Evolutionary conservation across 2,797 vertebrate species (phyloP), one percentile per base, ranked within the genome.

Genomic region (Halcyon leucocephala): DNA sequence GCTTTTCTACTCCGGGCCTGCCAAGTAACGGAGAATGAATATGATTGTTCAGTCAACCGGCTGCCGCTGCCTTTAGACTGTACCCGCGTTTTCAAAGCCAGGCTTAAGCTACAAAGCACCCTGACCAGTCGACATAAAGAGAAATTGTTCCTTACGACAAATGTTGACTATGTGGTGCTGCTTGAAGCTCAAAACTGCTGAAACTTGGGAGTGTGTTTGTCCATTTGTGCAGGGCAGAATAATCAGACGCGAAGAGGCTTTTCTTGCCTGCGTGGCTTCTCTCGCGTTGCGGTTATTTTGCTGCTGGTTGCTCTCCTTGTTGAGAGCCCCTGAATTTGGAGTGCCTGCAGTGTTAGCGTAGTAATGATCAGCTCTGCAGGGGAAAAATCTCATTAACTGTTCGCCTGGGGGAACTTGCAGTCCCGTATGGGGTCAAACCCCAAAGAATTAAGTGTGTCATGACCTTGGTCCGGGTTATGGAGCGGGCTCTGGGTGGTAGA

Each of bases 21-120:
- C 97, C 94, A 96, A 79, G 96, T 90, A 97, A 91, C 46, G 87
- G 91, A 95, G 96, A 96, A 93, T 89, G 95, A 97, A 97, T 95
- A 95, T 35, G 91, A 93, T 97, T 95, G 95, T 97, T 97, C 91
- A 81, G 86, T 91, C 88, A 85, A 48, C 86, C 64, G n/a, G 76
- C 97, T 95, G 91, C 96, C 78, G 60, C 79, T 95, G 93, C 92
- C 92, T 93, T 76, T 94, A 70, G 82, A 89, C 92, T 90, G 79
- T 42, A 58, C 85, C 44, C 52, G 10, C 17, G 6, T 83, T 97
- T 95, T 96, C 93, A 90, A 97, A 96, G 93, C 91, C 85, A 62
- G 91, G 80, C 93, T 93, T 93, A 89, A 39, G 94, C 73, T 88
- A 74, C 95, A 89, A 96, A 96, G 85, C 74, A 80, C 84, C 61